Evolutionary conservation across 2,113 vertebrate genomes (phyloP).

Genomic region (Melanostigma gelatinosum): DNA sequence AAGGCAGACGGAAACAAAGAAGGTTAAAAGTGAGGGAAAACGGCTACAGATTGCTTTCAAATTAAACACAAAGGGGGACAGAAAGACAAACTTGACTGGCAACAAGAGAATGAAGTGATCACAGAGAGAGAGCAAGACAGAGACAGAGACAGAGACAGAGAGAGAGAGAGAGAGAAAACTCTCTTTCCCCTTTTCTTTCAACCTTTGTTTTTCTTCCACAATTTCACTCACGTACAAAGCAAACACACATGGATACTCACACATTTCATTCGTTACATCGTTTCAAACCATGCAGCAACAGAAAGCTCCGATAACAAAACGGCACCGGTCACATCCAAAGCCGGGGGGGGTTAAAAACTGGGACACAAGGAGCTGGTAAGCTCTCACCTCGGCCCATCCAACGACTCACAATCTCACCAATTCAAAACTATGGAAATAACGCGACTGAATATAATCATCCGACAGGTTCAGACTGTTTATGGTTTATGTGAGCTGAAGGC

Average conservation of each 20-base stretch:
- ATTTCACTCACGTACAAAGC: constrained; percentile 41
- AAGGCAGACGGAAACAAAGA: constrained; percentile 13
- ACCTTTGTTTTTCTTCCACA: not conserved
- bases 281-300: constrained; percentile 67
- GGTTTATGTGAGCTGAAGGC: constrained; percentile 44
- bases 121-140: constrained; percentile 33
- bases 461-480: not conserved
- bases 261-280: constrained; percentile 32
- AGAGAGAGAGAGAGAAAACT: constrained; percentile 42
- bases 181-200: constrained; percentile 58
- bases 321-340: constrained; percentile 43
- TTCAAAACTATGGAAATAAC: not conserved
- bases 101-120: constrained; percentile 45
- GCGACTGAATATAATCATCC: not conserved
- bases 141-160: constrained; percentile 1
- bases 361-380: constrained; percentile 41
- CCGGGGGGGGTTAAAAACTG: constrained; percentile 11
- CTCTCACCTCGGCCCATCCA: constrained; percentile 40
- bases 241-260: constrained; percentile 49
- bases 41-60: not conserved
- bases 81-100: constrained; percentile 68
- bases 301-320: constrained; percentile 45
- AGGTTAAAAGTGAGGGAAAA: constrained; percentile 10
- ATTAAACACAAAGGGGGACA: constrained; percentile 21
- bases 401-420: not conserved